Evolutionary conservation across 2,888 invertebrate genomes (phyloP).

Genomic region (Aphidius colemani): DNA sequence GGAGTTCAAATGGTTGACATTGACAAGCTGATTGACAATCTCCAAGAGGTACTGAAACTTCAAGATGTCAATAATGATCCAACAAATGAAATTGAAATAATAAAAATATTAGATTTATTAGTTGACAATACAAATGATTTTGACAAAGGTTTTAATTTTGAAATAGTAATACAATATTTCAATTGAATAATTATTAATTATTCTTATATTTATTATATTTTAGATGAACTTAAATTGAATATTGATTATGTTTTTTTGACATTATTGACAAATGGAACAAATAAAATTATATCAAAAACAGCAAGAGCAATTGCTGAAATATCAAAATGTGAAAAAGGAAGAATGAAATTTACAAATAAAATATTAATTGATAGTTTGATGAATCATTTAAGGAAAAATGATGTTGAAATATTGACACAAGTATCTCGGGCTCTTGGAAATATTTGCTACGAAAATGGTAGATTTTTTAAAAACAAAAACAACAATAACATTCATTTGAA

Average conservation of each 20-base stretch:
- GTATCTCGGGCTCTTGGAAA: slow-evolving; percentile 85
- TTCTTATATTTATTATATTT: too few species aligned
- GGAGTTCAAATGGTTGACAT: too few species aligned
- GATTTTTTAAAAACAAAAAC: slow-evolving; percentile 7
- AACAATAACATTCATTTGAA: slow-evolving; percentile 20
- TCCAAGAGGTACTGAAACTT: too few species aligned
- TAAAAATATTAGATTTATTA: too few species aligned
- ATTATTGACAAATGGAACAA: slow-evolving; percentile 44
- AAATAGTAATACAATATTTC: too few species aligned
- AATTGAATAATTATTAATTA: too few species aligned
- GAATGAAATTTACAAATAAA: slow-evolving; percentile 71
- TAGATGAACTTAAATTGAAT: slow-evolving; percentile 41
- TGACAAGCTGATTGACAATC: too few species aligned
- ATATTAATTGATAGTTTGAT: slow-evolving; percentile 67
- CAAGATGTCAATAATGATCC: too few species aligned
- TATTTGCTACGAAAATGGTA: slow-evolving; percentile 86
- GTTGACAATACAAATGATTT: too few species aligned
- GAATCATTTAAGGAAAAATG: slow-evolving; percentile 61
- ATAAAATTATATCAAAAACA: slow-evolving; percentile 56
- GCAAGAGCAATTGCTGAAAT: slow-evolving; percentile 81
- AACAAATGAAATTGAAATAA: too few species aligned
- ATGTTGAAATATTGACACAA: slow-evolving; percentile 70
- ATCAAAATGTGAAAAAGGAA: slow-evolving; percentile 76
- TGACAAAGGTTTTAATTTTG: too few species aligned
- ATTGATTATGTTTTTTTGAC: slow-evolving; percentile 47